Conservation (phyloP, 2,113 vertebrate genomes). For the Scomber japonicus region DNA sequence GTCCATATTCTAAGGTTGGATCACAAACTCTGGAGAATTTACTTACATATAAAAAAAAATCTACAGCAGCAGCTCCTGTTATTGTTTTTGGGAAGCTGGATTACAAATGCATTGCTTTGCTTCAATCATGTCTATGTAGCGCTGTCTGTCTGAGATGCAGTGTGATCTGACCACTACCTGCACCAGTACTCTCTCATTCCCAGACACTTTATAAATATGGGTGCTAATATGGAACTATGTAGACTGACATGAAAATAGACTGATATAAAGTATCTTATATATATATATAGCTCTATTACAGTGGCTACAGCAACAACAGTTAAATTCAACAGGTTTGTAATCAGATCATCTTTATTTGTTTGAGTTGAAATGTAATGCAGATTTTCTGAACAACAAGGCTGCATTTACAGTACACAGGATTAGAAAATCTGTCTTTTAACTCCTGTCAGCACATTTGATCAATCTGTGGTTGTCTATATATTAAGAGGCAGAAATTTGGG, state of each 20-base stretch:
- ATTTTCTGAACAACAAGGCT: slow-evolving; percentile 20
- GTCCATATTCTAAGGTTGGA: too few species aligned
- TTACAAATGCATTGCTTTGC: not conserved
- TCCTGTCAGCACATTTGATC: slow-evolving; percentile 20
- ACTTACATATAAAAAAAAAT: not conserved
- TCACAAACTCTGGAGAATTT: too few species aligned
- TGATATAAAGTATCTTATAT: slow-evolving; percentile 22
- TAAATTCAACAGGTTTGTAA: slow-evolving; percentile 22
- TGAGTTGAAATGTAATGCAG: slow-evolving; percentile 44
- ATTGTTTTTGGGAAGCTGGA: not conserved
- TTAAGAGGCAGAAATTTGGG: not conserved
- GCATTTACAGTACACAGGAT: slow-evolving; percentile 24
- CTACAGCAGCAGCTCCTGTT: not conserved
- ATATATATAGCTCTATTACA: slow-evolving; percentile 11
- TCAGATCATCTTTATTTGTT: slow-evolving; percentile 15
- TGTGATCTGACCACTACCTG: slow-evolving; percentile 30
- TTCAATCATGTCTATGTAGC: not conserved
- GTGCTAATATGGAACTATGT: slow-evolving; percentile 22
- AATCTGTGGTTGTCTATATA: slow-evolving; percentile 19
- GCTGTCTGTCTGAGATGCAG: slow-evolving; percentile 3
- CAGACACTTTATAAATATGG: slow-evolving; percentile 40
- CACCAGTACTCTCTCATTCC: slow-evolving; percentile 28
- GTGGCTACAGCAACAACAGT: slow-evolving; percentile 8
- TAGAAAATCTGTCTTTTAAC: slow-evolving; percentile 15
- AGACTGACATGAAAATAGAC: slow-evolving; percentile 1